Evolutionary conservation across 2,888 invertebrate species (phyloP).

Genomic region (Callinectes sapidus): DNA sequence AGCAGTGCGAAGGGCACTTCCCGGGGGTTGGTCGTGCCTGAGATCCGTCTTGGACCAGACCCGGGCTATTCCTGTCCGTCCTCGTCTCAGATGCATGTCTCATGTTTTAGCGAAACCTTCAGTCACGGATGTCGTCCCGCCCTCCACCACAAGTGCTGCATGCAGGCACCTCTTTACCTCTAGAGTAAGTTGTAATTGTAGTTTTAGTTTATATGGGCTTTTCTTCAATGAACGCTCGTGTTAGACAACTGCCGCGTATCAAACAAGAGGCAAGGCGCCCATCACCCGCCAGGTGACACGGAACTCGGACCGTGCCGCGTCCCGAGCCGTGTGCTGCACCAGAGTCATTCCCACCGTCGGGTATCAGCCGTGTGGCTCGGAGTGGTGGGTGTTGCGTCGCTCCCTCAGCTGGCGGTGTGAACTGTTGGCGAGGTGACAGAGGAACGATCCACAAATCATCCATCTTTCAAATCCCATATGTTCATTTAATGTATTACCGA

Average conservation of each 20-base stretch:
- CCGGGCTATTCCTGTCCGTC: slow-evolving; percentile 11
- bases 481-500: background rate
- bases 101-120: background rate
- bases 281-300: background rate
- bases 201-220: background rate
- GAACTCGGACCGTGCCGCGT: background rate
- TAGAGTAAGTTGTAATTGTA: slow-evolving; percentile 43
- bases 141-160: slow-evolving; percentile 36
- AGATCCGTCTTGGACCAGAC: slow-evolving; percentile 32
- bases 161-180: slow-evolving; percentile 48
- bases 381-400: background rate
- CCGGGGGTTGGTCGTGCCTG: slow-evolving; percentile 45
- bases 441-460: background rate
- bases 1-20: slow-evolving; percentile 37
- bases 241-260: background rate
- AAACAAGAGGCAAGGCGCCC: background rate
- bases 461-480: background rate
- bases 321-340: background rate
- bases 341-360: background rate
- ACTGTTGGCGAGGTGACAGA: background rate
- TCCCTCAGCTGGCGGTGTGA: background rate
- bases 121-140: background rate
- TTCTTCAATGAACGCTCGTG: background rate
- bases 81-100: slow-evolving; percentile 50
- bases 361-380: background rate